phyloP scores from a whole-genome alignment of 35 echinoderm and acorn worm genomes.

The Hemicentrotus pulcherrimus region DNA sequence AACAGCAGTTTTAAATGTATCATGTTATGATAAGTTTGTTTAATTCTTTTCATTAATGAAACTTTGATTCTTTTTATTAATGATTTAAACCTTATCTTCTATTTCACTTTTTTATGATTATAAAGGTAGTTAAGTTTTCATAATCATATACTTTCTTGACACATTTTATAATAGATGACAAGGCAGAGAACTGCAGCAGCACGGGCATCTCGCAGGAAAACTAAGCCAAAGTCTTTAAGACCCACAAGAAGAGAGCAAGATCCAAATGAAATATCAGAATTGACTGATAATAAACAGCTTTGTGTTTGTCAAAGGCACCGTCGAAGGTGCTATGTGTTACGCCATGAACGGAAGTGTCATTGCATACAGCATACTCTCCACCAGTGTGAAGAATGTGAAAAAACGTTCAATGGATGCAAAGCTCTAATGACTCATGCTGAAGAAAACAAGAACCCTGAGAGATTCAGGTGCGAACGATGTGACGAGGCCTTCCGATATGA shows the following conservation, averaged over 20 bases:
- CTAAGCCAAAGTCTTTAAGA: neutral
- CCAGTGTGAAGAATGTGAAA: neutral
- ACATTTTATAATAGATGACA: neutral
- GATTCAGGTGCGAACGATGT: slow-evolving; percentile 1
- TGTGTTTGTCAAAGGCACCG: neutral
- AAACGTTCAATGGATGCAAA: neutral
- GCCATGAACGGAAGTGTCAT: slow-evolving; percentile 14
- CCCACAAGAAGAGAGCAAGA: neutral
- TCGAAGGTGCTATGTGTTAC: neutral
- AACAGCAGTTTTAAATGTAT: too few relatives aligned
- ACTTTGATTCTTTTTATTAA: too few relatives aligned
- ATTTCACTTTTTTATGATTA: too few relatives aligned
- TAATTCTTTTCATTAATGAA: too few relatives aligned
- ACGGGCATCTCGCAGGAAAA: neutral
- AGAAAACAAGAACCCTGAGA: neutral
- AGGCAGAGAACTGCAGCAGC: neutral
- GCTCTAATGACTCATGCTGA: neutral
- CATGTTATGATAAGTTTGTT: too few relatives aligned
- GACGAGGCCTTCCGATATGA: neutral
- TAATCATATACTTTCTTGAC: neutral
- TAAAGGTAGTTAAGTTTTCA: too few relatives aligned
- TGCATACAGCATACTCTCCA: neutral
- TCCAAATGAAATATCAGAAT: neutral
- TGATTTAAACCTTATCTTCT: too few relatives aligned
- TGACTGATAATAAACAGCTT: neutral